These are phyloP conservation scores for Cervus canadensis DNA, from an alignment of 2,113 vertebrate genomes.

Conservation along the genomic window DNA sequence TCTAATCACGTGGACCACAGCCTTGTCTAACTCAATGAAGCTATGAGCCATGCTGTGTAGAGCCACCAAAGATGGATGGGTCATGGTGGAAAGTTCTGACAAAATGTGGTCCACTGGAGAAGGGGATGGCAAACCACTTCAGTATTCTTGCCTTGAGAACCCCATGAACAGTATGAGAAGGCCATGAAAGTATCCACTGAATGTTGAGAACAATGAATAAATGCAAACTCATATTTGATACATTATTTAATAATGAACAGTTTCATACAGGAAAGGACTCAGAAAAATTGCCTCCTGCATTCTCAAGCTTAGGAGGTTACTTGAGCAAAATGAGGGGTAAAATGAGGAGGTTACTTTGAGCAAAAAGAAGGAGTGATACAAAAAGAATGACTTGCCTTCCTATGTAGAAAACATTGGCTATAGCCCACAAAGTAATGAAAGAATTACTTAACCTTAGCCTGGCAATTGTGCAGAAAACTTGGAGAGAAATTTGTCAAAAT, in stretches of 20 bases:
- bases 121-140: background rate
- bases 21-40: background rate
- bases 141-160: background rate
- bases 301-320: background rate
- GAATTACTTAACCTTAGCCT: background rate
- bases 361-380: background rate
- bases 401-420: background rate
- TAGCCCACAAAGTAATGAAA: background rate
- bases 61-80: background rate
- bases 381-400: background rate
- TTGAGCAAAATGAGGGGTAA: background rate
- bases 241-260: background rate
- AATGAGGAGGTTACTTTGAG: background rate
- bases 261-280: background rate
- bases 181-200: background rate
- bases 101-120: background rate
- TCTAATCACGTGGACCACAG: background rate
- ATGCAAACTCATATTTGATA: background rate
- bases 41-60: background rate
- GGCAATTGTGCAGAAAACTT: background rate
- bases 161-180: background rate
- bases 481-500: background rate
- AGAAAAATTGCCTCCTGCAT: background rate
- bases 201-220: slow-evolving; percentile 7
- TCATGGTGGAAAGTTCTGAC: background rate